Percentiles rank a stretch among this genome's conserved stretches.
Evolutionary conservation across 1,140 invertebrate species (phyloP).

Genomic region (Heliothis subflexa): DNA sequence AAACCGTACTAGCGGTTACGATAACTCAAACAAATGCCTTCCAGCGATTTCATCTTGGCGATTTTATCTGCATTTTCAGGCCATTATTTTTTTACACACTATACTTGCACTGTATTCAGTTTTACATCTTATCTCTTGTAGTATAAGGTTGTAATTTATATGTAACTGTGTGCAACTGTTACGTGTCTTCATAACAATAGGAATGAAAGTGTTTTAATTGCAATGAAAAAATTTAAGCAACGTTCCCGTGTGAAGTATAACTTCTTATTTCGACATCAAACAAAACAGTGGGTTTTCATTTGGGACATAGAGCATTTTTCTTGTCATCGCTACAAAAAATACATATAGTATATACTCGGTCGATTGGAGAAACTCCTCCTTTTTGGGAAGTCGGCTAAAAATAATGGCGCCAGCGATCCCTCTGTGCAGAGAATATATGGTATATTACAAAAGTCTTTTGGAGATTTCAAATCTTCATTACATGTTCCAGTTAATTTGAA

Average conservation of each 20-base stretch:
- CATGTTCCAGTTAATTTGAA: no score
- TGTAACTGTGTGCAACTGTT: neutral
- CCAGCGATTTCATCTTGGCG: slow-evolving; percentile 21
- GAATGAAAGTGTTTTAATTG: slow-evolving; percentile 30
- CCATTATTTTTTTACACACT: neutral
- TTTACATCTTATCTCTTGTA: neutral
- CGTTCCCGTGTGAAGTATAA: slow-evolving; percentile 18
- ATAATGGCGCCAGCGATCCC: neutral
- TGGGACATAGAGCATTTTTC: neutral
- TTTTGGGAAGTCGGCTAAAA: no score
- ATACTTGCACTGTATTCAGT: neutral
- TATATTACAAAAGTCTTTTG: neutral
- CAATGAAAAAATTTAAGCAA: neutral
- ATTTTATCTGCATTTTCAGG: slow-evolving; percentile 23
- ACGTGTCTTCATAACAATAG: slow-evolving; percentile 18
- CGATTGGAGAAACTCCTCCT: no score
- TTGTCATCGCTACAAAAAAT: neutral
- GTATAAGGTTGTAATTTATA: neutral
- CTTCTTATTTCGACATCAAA: neutral
- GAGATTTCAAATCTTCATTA: no score
- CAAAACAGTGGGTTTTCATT: neutral
- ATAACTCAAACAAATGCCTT: slow-evolving; percentile 25
- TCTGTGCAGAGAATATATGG: neutral
- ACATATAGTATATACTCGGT: no score
- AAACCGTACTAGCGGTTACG: slow-evolving; percentile 20